Percentiles rank a stretch among this genome's conserved stretches.
Evolutionary conservation across 2,797 vertebrate genomes (phyloP).

Genomic region (Semaprochilodus insignis): DNA sequence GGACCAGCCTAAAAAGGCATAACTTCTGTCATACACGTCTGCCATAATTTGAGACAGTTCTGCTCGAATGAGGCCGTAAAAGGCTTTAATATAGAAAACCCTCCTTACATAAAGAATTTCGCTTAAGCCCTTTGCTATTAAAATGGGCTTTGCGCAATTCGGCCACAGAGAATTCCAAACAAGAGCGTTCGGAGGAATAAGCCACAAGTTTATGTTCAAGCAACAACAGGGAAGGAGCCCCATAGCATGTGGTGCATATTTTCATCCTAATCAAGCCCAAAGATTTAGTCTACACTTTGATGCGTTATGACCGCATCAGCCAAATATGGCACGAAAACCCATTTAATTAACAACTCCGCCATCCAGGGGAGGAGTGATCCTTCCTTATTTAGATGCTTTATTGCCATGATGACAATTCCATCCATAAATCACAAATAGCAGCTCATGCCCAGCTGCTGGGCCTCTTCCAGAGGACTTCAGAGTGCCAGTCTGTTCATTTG

Average conservation of each 20-base stretch:
- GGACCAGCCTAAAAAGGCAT: slow-evolving; percentile 19
- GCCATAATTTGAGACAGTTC: slow-evolving; percentile 4
- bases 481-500: slow-evolving; percentile 71
- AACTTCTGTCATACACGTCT: slow-evolving; percentile 15
- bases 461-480: slow-evolving; percentile 55
- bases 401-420: slow-evolving; percentile 66
- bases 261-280: slow-evolving; percentile 41
- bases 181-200: background rate
- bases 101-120: slow-evolving; percentile 14
- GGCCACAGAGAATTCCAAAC: slow-evolving; percentile 35
- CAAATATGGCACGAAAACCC: slow-evolving; percentile 7
- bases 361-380: slow-evolving; percentile 52
- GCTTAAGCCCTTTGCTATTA: slow-evolving; percentile 18
- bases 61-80: slow-evolving; percentile 10
- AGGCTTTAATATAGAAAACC: slow-evolving; percentile 13
- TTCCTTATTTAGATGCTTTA: slow-evolving; percentile 62
- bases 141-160: slow-evolving; percentile 11
- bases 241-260: slow-evolving; percentile 37
- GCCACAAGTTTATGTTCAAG: background rate
- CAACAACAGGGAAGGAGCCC: background rate
- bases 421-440: slow-evolving; percentile 65
- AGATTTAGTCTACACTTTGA: slow-evolving; percentile 31
- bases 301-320: slow-evolving; percentile 24
- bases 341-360: slow-evolving; percentile 43
- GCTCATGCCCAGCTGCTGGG: slow-evolving; percentile 57